phyloP scores from a whole-genome alignment of 2,113 vertebrate species.

The Macaca mulatta region DNA sequence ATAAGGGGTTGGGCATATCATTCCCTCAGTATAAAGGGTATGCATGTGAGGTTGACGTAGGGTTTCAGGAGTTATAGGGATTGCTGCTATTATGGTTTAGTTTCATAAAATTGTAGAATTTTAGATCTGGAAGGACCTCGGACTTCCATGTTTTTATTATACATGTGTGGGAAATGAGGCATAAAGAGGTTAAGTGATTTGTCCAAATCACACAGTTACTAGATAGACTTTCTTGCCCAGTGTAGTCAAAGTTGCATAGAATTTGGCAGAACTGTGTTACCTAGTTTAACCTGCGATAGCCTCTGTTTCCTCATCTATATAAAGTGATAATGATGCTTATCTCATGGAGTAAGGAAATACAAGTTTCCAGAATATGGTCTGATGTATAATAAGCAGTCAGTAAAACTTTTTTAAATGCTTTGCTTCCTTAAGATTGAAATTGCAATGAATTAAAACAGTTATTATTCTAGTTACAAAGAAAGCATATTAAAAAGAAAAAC shows the following conservation, averaged over 20 bases:
- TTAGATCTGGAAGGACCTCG: neutral
- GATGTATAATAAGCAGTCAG: neutral
- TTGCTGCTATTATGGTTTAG: neutral
- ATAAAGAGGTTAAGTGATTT: neutral
- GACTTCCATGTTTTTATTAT: neutral
- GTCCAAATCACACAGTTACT: neutral
- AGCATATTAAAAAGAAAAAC: no score
- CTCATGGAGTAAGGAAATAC: neutral
- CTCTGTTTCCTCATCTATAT: neutral
- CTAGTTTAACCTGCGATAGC: neutral
- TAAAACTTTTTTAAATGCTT: neutral
- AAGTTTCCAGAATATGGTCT: neutral
- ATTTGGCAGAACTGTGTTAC: neutral
- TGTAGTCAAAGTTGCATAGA: neutral
- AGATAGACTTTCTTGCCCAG: neutral
- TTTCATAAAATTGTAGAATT: neutral
- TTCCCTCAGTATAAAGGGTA: neutral
- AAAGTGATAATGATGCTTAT: neutral
- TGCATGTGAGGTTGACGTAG: neutral
- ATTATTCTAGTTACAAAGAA: no score
- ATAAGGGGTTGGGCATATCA: neutral
- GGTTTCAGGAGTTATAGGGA: neutral
- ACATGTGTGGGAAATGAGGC: neutral
- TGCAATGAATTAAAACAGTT: neutral
- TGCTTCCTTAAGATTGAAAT: neutral